These are phyloP conservation scores for Centropus bengalensis DNA, from an alignment of 2,113 vertebrate genomes.

Conservation along the genomic window DNA sequence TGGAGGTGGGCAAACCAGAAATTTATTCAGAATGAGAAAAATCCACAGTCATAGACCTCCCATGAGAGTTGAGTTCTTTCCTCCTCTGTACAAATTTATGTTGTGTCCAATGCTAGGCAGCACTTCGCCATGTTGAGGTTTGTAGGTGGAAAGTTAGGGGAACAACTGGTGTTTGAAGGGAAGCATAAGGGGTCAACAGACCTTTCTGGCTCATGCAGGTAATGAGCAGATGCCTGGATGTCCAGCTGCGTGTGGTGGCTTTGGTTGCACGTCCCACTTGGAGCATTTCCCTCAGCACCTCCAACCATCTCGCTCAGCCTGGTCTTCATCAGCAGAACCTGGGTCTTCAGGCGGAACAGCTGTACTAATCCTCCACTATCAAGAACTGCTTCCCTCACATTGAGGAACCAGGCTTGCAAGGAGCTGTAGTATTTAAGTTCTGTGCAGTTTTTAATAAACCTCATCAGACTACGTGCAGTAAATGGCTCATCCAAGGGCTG, in stretches of 20 bases:
- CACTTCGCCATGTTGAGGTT: not conserved
- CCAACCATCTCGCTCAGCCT: not conserved
- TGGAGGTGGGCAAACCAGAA: not conserved
- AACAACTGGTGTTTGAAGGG: not conserved
- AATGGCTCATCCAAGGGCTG: not conserved
- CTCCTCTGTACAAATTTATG: not conserved
- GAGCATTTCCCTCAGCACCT: not conserved
- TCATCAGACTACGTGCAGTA: not conserved
- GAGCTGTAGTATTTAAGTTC: not conserved
- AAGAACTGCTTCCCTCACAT: not conserved
- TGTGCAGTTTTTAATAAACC: not conserved
- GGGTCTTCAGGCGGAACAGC: not conserved
- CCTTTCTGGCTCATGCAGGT: not conserved
- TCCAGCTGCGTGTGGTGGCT: not conserved
- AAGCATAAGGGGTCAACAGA: not conserved
- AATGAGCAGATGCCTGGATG: not conserved
- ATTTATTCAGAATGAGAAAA: not conserved
- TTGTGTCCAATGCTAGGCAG: not conserved
- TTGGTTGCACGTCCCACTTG: rapidly evolving
- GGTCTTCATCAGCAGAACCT: not conserved
- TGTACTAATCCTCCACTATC: not conserved
- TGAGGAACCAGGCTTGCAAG: not conserved
- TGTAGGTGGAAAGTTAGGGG: not conserved
- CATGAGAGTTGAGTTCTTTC: not conserved
- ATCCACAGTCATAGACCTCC: not conserved